phyloP scores from a whole-genome alignment of 2,888 invertebrate species.

The Carcina quercana region DNA sequence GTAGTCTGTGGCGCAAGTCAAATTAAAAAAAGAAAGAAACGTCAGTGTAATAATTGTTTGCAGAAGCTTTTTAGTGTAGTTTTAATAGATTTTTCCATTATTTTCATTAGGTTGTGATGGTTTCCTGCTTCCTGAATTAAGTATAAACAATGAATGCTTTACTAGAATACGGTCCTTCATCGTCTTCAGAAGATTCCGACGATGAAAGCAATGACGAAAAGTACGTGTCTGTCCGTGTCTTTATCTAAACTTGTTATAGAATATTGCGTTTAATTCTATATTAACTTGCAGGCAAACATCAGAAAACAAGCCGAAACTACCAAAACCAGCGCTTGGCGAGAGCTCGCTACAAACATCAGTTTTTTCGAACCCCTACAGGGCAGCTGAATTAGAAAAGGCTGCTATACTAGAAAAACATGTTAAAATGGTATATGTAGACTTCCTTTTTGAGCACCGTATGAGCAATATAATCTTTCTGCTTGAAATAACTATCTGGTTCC shows the following conservation, averaged over 20 bases:
- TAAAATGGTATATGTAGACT: conserved; percentile 86
- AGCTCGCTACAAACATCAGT: conserved; percentile 80
- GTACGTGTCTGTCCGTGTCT: conserved; percentile 28
- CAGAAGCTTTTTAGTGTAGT: too few species aligned
- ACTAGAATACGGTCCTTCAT: conserved; percentile 77
- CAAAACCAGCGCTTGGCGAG: conserved; percentile 77
- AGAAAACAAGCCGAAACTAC: conserved; percentile 64
- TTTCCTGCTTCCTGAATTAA: too few species aligned
- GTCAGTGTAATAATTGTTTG: too few species aligned
- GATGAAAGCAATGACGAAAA: conserved; percentile 42
- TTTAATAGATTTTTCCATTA: too few species aligned
- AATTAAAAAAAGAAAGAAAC: too few species aligned
- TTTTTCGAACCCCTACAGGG: conserved; percentile 89
- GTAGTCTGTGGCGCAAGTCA: too few species aligned
- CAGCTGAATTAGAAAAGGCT: conserved; percentile 89
- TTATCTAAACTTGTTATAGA: not conserved
- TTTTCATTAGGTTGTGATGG: too few species aligned
- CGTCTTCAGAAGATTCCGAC: conserved; percentile 66
- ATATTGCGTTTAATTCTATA: not conserved
- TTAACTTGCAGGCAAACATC: conserved; percentile 22
- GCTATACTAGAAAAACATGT: conserved; percentile 93
- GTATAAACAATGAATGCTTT: conserved; percentile 74
- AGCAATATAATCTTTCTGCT: too few species aligned
- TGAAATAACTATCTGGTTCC: too few species aligned
- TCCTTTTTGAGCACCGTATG: too few species aligned